These are phyloP conservation scores for Prunella strophiata DNA, from an alignment of 2,797 vertebrate genomes.

Conservation along the genomic window DNA sequence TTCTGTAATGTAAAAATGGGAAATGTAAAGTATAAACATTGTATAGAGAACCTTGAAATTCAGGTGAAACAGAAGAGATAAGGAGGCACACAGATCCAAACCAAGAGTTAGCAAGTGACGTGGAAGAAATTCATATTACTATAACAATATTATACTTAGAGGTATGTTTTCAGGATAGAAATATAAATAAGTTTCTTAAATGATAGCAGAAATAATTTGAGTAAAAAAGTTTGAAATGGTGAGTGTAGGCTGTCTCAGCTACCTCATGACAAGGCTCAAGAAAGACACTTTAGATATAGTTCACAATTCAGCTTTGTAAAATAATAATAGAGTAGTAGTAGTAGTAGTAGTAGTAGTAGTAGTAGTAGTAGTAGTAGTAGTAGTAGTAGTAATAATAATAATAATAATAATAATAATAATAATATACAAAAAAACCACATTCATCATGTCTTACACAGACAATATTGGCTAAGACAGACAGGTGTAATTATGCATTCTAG, in stretches of 20 bases:
- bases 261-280: neutral
- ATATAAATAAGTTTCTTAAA: neutral
- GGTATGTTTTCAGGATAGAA: neutral
- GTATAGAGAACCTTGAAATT: neutral
- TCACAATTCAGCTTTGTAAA: neutral
- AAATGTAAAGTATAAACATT: neutral
- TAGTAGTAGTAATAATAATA: neutral
- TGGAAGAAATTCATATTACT: neutral
- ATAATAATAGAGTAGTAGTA: too few species aligned
- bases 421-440: neutral
- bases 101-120: neutral
- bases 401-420: neutral
- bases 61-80: neutral
- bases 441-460: neutral
- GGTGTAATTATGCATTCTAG: neutral
- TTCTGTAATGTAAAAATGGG: neutral
- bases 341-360: too few species aligned
- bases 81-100: neutral
- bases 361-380: too few species aligned
- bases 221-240: neutral
- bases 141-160: neutral
- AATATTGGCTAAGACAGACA: neutral
- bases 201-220: neutral
- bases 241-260: neutral
- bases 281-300: neutral